Base-by-base conservation (phyloP, 2,797 vertebrate genomes). In the Anguilla pacifica region DNA sequence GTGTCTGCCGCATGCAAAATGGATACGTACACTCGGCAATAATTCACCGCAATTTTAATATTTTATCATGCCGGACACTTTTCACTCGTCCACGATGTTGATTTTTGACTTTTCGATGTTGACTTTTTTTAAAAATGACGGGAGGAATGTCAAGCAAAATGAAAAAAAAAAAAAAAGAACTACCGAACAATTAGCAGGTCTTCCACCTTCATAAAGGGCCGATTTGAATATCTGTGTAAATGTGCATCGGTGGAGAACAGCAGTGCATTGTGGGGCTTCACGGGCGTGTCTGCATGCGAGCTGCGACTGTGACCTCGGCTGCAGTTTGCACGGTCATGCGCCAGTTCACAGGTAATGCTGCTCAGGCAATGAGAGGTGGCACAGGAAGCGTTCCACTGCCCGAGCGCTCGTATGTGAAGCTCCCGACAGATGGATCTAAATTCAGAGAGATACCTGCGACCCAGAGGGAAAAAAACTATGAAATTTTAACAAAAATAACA, bases 281-380 rank as follows among this genome's bases (percentile, higher is more conserved):
- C 0, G 79, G 51, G 55, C 22, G 51, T 55, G 82, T 83, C 49
- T 55, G 82, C 51, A 9, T 53, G 6, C 10, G 46, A 83, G 22
- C 28, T 17, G 51, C 3, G 51, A 13, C 22, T 83, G 51, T 55
- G 49, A 57, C 51, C 11, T 46, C 31, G 13, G 51, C 49, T 83
- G 25, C 15, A 53, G 49, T 83, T 83, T 83, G 82, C 82, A 55
- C 11, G 77, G 77, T 43, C 77, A 81, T 49, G 77, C 77, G 22
- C 77, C 82, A 25, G 49, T 83, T 53, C 15, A 55, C 82, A 83
- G 25, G 49, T 55, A 83, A 55, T 5, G 49, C 51, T 11, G 51
- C 46, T 81, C 77, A 22, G 19, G 43, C 0, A 46, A 46, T 67
- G 64, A 67, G 19, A 22, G 7, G 9, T 39, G 39, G 6, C 77